Conservation (phyloP, 2,888 invertebrate species). For the Brachypterus glaber region DNA sequence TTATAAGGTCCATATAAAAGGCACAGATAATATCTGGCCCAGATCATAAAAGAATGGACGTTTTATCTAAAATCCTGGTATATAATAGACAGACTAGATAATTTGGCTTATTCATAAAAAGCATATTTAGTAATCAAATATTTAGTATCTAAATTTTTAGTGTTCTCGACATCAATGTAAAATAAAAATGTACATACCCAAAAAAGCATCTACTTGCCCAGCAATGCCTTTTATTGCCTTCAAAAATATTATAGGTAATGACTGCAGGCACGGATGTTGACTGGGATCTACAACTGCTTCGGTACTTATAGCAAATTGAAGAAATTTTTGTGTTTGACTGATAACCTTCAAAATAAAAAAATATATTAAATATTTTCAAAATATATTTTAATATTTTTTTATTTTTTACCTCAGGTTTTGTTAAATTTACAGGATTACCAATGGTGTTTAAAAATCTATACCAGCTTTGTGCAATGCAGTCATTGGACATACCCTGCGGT, state of each 20-base stretch:
- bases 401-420: conserved; percentile 68
- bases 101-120: too few relatives aligned
- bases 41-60: too few relatives aligned
- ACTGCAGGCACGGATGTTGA: conserved; percentile 78
- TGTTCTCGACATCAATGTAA: too few relatives aligned
- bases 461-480: conserved; percentile 92
- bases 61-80: too few relatives aligned
- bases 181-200: conserved; percentile 55
- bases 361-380: conserved; percentile 9
- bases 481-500: conserved; percentile 74
- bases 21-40: too few relatives aligned
- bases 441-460: conserved; percentile 89
- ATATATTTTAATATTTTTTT: too few relatives aligned
- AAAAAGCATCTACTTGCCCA: conserved; percentile 88
- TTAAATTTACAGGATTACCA: conserved; percentile 89
- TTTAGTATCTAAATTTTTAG: too few relatives aligned
- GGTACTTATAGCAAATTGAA: conserved; percentile 69
- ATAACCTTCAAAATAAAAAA: conserved; percentile 33
- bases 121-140: too few relatives aligned
- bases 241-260: conserved; percentile 81
- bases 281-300: conserved; percentile 78
- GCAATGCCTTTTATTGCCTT: conserved; percentile 91
- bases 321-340: conserved; percentile 61
- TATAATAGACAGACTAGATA: too few relatives aligned
- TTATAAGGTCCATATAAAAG: too few relatives aligned